A percentile compares a stretch with the other conserved stretches of the same genome.
These are phyloP conservation scores for Austrofundulus limnaeus DNA, from an alignment of 2,113 vertebrate genomes.

Conservation along the genomic window DNA sequence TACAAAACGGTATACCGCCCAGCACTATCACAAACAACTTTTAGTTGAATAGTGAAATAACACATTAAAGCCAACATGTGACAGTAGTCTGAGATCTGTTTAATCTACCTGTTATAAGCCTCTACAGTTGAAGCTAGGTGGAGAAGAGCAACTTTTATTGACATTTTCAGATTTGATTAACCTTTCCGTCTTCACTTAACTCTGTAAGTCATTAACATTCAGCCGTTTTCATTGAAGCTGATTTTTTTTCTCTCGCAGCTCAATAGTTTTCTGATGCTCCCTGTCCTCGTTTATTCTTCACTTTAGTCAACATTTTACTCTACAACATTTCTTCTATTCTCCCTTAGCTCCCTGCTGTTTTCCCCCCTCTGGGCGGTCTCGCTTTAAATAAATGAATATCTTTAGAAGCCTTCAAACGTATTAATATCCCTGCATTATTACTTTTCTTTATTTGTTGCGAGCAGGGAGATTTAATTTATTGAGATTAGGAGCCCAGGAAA, in stretches of 20 bases:
- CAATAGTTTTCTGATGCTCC: neutral
- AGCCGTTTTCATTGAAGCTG: neutral
- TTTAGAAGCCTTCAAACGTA: slow-evolving; percentile 33
- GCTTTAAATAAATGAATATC: slow-evolving; percentile 33
- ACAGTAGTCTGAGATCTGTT: too few species aligned
- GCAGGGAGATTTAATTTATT: slow-evolving; percentile 20
- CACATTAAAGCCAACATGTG: too few species aligned
- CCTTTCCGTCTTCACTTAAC: neutral
- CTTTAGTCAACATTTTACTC: slow-evolving; percentile 12
- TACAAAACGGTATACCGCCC: too few species aligned
- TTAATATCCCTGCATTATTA: slow-evolving; percentile 33
- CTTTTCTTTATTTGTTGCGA: slow-evolving; percentile 26
- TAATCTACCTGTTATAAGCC: neutral
- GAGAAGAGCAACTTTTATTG: neutral
- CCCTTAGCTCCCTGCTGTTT: slow-evolving; percentile 13
- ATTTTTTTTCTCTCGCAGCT: neutral
- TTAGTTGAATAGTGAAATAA: too few species aligned
- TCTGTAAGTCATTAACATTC: slow-evolving; percentile 27
- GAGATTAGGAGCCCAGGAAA: slow-evolving; percentile 16
- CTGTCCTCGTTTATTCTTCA: slow-evolving; percentile 5
- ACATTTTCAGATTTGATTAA: slow-evolving; percentile 26
- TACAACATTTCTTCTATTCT: neutral
- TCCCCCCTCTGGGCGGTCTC: slow-evolving; percentile 19
- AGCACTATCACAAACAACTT: too few species aligned
- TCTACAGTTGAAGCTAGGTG: neutral